Conservation (phyloP, 2,888 invertebrate genomes). For the Eupithecia exiguata region DNA sequence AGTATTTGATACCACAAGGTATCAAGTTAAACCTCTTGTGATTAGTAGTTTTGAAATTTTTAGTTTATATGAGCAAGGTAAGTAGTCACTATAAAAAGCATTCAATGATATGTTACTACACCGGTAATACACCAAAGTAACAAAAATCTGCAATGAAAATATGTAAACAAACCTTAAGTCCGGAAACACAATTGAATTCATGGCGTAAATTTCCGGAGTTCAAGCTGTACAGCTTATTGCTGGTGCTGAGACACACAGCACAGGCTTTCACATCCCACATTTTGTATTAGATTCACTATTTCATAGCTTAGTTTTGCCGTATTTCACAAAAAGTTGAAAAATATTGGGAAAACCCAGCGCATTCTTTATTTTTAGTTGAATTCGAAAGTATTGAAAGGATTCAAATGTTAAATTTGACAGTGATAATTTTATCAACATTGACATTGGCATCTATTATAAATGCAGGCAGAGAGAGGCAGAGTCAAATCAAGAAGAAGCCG, state of each 20-base stretch:
- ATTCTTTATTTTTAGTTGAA: background rate
- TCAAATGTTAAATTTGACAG: background rate
- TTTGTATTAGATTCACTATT: slow-evolving; percentile 55
- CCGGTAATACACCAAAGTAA: background rate
- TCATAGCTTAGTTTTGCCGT: slow-evolving; percentile 46
- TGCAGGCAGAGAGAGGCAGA: background rate
- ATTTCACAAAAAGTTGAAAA: background rate
- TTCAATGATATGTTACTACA: background rate
- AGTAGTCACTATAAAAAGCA: background rate
- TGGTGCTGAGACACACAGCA: slow-evolving; percentile 67
- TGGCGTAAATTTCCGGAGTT: slow-evolving; percentile 60
- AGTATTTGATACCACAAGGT: background rate
- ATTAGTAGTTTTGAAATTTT: background rate
- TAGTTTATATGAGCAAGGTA: background rate
- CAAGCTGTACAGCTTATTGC: slow-evolving; percentile 64
- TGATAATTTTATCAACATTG: background rate
- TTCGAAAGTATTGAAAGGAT: too few species aligned
- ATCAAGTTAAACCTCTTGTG: background rate
- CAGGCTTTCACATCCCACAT: slow-evolving; percentile 72
- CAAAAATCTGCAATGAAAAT: background rate
- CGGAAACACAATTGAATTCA: slow-evolving; percentile 67
- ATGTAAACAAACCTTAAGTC: slow-evolving; percentile 61
- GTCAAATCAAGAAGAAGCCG: background rate
- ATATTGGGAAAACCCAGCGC: background rate
- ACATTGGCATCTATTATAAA: background rate